A percentile compares a stretch with the other conserved stretches of the same genome.
These are phyloP conservation scores for Channa argus DNA, from an alignment of 2,113 vertebrate genomes.

Conservation along the genomic window DNA sequence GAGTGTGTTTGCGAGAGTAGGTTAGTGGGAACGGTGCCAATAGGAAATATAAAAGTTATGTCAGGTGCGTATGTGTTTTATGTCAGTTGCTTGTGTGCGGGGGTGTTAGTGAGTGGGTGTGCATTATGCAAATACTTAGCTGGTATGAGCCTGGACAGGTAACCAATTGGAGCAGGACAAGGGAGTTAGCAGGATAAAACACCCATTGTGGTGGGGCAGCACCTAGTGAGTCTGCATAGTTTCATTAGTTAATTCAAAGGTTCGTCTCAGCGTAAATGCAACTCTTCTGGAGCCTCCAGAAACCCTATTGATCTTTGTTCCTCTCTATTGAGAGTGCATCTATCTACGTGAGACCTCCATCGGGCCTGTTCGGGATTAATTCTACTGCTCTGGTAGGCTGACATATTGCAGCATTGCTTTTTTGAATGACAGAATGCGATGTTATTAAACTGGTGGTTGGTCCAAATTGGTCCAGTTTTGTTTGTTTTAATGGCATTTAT, in stretches of 20 bases:
- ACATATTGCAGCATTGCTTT: constrained; percentile 2
- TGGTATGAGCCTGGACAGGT: constrained; percentile 48
- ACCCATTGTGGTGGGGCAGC: constrained; percentile 69
- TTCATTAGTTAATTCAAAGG: constrained; percentile 54
- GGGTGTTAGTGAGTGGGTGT: constrained; percentile 48
- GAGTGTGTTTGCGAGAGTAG: neutral
- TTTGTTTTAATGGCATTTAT: too few species aligned
- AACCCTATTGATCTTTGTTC: constrained; percentile 18
- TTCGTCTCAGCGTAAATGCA: constrained; percentile 1
- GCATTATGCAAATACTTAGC: constrained; percentile 74
- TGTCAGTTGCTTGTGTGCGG: neutral
- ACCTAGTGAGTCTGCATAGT: constrained; percentile 51
- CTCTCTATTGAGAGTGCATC: constrained; percentile 36
- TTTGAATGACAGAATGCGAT: neutral
- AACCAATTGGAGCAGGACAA: constrained; percentile 72
- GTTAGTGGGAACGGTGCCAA: constrained; percentile 23
- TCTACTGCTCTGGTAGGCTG: constrained; percentile 73
- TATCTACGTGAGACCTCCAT: constrained; percentile 14
- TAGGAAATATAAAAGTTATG: constrained; percentile 39
- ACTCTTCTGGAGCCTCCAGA: constrained; percentile 11
- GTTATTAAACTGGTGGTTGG: neutral
- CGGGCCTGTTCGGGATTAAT: constrained; percentile 44
- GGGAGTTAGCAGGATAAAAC: constrained; percentile 78
- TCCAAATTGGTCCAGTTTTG: neutral
- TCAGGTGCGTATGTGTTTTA: constrained; percentile 29